Evolutionary conservation across 1,140 invertebrate species (phyloP), one percentile per base, ranked within the genome.

Genomic region (Rhynchophorus ferrugineus): DNA sequence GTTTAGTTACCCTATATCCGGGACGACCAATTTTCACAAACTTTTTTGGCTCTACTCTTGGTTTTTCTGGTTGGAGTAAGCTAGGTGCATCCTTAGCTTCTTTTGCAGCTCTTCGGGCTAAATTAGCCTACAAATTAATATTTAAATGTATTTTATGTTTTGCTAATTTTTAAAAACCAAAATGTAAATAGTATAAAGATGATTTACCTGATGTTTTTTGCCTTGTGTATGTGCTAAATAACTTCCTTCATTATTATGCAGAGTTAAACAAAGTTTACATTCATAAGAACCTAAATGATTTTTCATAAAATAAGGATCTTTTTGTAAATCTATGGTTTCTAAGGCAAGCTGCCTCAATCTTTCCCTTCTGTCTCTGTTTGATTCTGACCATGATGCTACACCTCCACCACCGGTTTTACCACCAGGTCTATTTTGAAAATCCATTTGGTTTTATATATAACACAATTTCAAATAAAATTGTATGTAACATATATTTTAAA

Each of bases 21-120:
- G 97, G 97, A 43, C 97, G 75, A 64, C 97, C 97, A 73, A 99
- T 99, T 77, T 99, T 99, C 0, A 99, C 95, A 75, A 99, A 99
- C 69, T 98, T 98, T 66, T 96, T 98, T 0, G 94, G 92, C 65
- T 98, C 95, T 18, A 98, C 92, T 64, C 91, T 78, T 0, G 93
- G 87, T 69, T 97, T 97, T 61, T 96, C 91, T 2, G 91, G 91
- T 11, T 91, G 89, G 37, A 95, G 79, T 67, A 87, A 74, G 35
- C 87, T 83, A 0, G 95, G 95, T 7, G 90, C 83, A 74, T 99
- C 96, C 69, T 97, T 96, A 3, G 96, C 95, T 73, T 99, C 96
- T 72, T 98, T 98, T 0, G 96, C 96, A 42, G 96, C 96, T 73
- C 97, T 76, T 29, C 96, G 77, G 5, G 95, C 96, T 64, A 99